Conservation (phyloP, 2,113 vertebrate species). For the Emydocephalus ijimae region DNA sequence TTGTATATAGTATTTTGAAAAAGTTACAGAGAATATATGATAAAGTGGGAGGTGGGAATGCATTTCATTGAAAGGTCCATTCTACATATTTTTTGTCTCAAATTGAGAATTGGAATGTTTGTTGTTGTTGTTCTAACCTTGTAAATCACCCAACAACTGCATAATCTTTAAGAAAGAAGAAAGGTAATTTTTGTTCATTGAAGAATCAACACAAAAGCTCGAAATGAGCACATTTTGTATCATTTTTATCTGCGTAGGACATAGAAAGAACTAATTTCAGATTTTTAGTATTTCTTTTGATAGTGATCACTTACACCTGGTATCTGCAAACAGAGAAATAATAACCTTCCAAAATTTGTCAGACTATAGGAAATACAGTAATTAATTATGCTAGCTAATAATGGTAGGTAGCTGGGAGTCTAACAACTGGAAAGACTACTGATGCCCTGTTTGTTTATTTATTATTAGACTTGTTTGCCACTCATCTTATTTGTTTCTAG, state of each 20-base stretch:
- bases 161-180: not conserved
- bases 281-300: not conserved
- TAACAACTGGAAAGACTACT: not conserved
- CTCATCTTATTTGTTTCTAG: not conserved
- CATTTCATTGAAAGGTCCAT: not conserved
- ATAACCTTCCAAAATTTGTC: not conserved
- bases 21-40: not conserved
- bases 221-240: not conserved
- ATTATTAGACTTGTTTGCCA: not conserved
- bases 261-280: not conserved
- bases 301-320: not conserved
- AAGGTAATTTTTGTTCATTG: constrained; percentile 24
- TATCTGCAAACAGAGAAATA: not conserved
- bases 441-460: not conserved
- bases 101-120: too few species aligned
- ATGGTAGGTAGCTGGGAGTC: not conserved
- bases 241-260: not conserved
- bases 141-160: constrained; percentile 26
- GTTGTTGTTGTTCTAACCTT: constrained; percentile 37
- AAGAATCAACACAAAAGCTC: not conserved
- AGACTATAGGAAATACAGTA: not conserved
- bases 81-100: not conserved
- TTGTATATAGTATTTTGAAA: not conserved
- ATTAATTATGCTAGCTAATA: not conserved
- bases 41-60: not conserved